Evolutionary conservation across 2,113 vertebrate genomes (phyloP).

Genomic region (Pimephales promelas): DNA sequence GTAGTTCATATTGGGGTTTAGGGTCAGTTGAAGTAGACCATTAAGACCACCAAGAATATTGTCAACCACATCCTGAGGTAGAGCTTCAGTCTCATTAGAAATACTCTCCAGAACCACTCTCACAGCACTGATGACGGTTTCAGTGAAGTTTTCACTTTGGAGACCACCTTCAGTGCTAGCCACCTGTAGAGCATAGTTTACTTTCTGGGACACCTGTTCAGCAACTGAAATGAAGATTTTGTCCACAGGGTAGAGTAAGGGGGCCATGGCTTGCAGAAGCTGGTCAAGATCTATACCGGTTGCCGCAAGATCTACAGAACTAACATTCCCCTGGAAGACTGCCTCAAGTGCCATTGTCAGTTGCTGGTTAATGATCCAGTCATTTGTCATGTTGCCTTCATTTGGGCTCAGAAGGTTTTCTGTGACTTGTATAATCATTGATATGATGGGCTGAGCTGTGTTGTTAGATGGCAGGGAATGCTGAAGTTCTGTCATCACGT

Average conservation of each 20-base stretch:
- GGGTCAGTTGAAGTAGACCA: constrained; percentile 60
- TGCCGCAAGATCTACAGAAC: constrained; percentile 44
- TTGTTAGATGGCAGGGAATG: constrained; percentile 63
- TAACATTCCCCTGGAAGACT: constrained; percentile 64
- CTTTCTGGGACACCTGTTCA: constrained; percentile 57
- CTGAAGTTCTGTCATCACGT: constrained; percentile 63
- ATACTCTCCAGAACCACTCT: constrained; percentile 52
- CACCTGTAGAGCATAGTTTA: constrained; percentile 62
- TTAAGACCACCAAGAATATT: constrained; percentile 60
- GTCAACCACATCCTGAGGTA: constrained; percentile 47
- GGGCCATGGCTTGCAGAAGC: constrained; percentile 57
- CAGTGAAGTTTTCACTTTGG: constrained; percentile 63
- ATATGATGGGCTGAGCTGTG: constrained; percentile 60
- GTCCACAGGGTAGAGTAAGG: constrained; percentile 59
- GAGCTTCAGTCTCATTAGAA: background rate
- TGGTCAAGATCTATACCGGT: constrained; percentile 58
- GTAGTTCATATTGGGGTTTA: constrained; percentile 59
- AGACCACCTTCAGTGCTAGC: constrained; percentile 61
- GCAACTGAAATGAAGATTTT: constrained; percentile 55
- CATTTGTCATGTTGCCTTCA: constrained; percentile 58
- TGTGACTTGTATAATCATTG: constrained; percentile 62
- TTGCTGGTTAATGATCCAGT: constrained; percentile 68
- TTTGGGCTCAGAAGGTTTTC: constrained; percentile 59
- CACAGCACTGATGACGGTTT: constrained; percentile 57
- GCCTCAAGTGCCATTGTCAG: constrained; percentile 52